Base-by-base conservation (phyloP, 2,113 vertebrate genomes). In the Crypturellus undulatus region DNA sequence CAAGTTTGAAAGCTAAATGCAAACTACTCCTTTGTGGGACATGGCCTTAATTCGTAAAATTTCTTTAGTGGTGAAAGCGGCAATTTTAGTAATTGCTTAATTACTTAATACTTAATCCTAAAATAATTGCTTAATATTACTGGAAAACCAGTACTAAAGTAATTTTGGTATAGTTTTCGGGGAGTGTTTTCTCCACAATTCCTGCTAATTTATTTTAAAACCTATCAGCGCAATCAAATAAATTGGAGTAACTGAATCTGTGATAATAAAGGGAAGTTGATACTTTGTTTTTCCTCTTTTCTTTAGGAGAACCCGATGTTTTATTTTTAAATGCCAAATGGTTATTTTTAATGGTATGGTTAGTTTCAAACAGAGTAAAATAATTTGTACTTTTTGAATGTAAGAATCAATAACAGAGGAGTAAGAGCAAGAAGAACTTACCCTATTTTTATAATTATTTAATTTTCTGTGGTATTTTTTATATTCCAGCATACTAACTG, bases 1-100 rank as follows among this genome's bases (percentile, higher is more conserved):
- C 47, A 1, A 54, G 13, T 76, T 18, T 63, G 30, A 87, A 93
- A 82, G 88, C 70, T 32, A 3, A 56, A 22, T 51, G 82, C 84
- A 92, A 89, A 63, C 70, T 92, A 71, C n/a, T 91, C 63, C 69
- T 84, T 84, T 89, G 79, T 92, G 40, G 40, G 95, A 59, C 42
- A 22, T 26, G 28, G 68, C 79, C 59, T 90, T 73, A 92, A 56
- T 72, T 94, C n/a, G 25, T 79, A 54, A 54, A 40, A 45, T 67
- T 69, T 63, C 43, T 30, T 12, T 3, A 26, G 32, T 25, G 26
- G 43, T 69, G 49, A 79, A 92, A 45, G 32, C 47, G 89, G 45
- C 26, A 79, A 28, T 82, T 92, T 89, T 79, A 59, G 54, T 88
- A 58, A 49, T 49, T 49, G 21, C 49, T 49, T 49, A 49, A 49